These are phyloP conservation scores for Ectropis crepuscularia DNA, from an alignment of 2,888 invertebrate genomes.

Conservation along the genomic window DNA sequence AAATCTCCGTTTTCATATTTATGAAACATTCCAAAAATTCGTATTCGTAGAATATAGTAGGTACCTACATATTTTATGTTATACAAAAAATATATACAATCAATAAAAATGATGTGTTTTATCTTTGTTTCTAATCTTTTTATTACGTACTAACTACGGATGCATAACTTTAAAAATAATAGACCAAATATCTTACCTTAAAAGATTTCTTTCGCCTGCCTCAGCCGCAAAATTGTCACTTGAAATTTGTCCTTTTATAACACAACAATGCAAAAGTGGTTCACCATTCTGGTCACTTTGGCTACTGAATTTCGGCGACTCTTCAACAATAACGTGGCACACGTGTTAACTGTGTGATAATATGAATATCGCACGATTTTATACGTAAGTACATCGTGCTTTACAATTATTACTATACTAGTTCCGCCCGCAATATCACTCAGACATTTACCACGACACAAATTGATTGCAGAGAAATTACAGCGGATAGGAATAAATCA, in stretches of 20 bases:
- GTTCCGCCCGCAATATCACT: not conserved
- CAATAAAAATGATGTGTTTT: too few species aligned
- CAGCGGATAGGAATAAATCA: too few species aligned
- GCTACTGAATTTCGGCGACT: slow-evolving; percentile 56
- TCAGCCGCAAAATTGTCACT: not conserved
- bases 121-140: too few species aligned
- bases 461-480: too few species aligned
- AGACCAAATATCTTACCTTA: slow-evolving; percentile 17
- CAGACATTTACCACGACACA: too few species aligned
- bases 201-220: slow-evolving; percentile 3
- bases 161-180: not conserved
- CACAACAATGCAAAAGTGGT: slow-evolving; percentile 17
- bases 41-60: too few species aligned
- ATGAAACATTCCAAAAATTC: too few species aligned
- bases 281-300: slow-evolving; percentile 27
- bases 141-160: not conserved
- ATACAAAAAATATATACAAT: too few species aligned
- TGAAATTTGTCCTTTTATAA: slow-evolving; percentile 4
- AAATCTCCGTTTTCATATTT: too few species aligned
- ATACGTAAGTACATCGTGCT: slow-evolving; percentile 43
- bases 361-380: slow-evolving; percentile 69
- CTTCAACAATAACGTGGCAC: slow-evolving; percentile 44
- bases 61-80: too few species aligned
- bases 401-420: slow-evolving; percentile 24
- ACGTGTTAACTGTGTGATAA: slow-evolving; percentile 65